Evolutionary conservation across 2,797 vertebrate species (phyloP).

Genomic region (Leptodactylus fallax): DNA sequence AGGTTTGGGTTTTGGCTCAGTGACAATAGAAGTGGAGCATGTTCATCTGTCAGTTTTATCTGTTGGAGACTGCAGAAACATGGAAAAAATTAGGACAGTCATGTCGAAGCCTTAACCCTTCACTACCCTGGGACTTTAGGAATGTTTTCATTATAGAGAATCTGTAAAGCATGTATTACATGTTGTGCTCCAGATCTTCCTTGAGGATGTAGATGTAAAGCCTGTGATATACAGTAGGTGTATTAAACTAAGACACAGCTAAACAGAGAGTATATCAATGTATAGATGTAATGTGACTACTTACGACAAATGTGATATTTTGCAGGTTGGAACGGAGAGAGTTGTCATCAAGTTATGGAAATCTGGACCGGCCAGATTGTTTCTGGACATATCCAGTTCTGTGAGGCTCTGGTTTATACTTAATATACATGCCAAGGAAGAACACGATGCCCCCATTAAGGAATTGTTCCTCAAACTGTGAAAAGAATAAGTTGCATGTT

Average conservation of each 20-base stretch:
- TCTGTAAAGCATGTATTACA: neutral
- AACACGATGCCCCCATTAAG: neutral
- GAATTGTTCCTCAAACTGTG: constrained; percentile 20
- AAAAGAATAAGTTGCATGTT: neutral
- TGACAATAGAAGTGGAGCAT: neutral
- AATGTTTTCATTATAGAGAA: too few species aligned
- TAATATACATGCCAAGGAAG: neutral
- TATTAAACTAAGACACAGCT: too few species aligned
- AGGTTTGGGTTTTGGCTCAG: constrained; percentile 3
- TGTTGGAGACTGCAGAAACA: neutral
- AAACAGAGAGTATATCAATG: too few species aligned
- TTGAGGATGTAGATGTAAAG: too few species aligned
- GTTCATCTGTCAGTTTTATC: constrained; percentile 17
- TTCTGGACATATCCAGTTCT: neutral
- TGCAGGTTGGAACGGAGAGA: neutral
- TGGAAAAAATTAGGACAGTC: neutral
- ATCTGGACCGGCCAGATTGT: constrained; percentile 16
- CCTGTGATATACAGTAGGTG: too few species aligned
- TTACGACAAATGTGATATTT: constrained; percentile 12
- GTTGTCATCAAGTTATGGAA: neutral
- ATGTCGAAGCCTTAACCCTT: neutral
- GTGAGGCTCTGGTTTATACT: neutral
- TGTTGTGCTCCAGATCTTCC: too few species aligned
- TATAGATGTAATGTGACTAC: neutral
- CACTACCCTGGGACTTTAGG: neutral